A percentile compares a stretch with the other conserved stretches of the same genome.
Conservation (phyloP, 2,888 invertebrate genomes). For the Eupithecia dodoneata region DNA sequence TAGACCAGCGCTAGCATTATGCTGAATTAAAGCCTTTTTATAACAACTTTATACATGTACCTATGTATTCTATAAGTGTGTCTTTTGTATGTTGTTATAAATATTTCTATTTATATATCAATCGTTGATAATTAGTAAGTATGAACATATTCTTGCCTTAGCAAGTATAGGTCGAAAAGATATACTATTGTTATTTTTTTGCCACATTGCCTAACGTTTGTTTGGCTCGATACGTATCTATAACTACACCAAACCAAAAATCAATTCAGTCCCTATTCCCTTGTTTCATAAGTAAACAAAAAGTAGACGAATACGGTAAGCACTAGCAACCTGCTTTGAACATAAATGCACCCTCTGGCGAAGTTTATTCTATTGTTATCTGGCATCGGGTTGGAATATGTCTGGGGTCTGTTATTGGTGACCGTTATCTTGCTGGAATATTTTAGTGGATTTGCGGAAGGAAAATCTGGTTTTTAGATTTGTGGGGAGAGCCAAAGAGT, state of each 20-base stretch:
- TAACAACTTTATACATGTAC: too few species aligned
- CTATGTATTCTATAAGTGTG: too few species aligned
- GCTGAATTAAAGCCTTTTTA: too few species aligned
- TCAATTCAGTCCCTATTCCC: not conserved
- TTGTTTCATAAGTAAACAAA: conserved; percentile 13
- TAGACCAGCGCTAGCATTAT: too few species aligned
- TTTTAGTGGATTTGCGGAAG: conserved; percentile 49
- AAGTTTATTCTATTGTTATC: conserved; percentile 68
- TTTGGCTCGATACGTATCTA: not conserved
- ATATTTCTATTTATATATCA: too few species aligned
- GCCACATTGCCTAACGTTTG: not conserved
- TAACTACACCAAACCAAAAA: conserved; percentile 2
- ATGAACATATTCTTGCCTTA: not conserved
- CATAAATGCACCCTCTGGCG: conserved; percentile 46
- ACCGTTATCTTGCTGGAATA: conserved; percentile 57
- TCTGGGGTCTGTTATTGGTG: conserved; percentile 58
- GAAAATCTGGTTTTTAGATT: conserved; percentile 11
- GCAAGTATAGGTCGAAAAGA: not conserved
- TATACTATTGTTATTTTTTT: not conserved
- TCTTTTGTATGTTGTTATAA: too few species aligned
- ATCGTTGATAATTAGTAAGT: not conserved
- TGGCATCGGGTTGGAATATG: conserved; percentile 64
- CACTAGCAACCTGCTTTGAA: conserved; percentile 16
- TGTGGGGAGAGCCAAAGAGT: not conserved
- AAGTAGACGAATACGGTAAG: conserved; percentile 1